phyloP scores from a whole-genome alignment of 1,140 invertebrate genomes.

The Drepana arcuata region DNA sequence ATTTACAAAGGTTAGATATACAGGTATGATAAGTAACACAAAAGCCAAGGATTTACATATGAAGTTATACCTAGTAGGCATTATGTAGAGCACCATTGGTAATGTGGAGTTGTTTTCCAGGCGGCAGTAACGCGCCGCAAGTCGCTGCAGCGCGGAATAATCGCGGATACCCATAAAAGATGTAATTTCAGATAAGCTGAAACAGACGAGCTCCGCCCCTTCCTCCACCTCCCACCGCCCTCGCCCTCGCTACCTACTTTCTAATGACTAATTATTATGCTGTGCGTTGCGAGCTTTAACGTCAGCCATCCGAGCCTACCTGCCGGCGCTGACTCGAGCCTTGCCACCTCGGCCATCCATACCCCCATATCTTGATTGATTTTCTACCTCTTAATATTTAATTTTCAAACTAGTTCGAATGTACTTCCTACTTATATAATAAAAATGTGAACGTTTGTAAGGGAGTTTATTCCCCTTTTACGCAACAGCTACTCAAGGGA shows the following conservation, averaged over 20 bases:
- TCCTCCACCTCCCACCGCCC: slow-evolving; percentile 21
- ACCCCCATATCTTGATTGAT: no score
- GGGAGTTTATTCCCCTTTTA: no score
- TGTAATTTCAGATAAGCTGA: slow-evolving; percentile 72
- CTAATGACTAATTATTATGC: slow-evolving; percentile 72
- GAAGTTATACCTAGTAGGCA: no score
- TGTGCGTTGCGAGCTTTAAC: slow-evolving; percentile 65
- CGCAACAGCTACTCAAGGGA: no score
- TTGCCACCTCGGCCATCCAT: slow-evolving; percentile 22
- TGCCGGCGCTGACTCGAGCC: slow-evolving; percentile 28
- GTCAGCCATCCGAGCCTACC: slow-evolving; percentile 43
- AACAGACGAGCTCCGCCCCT: slow-evolving; percentile 64
- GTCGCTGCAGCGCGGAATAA: slow-evolving; percentile 68
- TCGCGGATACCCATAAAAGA: slow-evolving; percentile 71
- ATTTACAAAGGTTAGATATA: no score
- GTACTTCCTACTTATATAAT: no score
- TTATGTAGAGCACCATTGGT: slow-evolving; percentile 59
- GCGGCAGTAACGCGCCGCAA: slow-evolving; percentile 57
- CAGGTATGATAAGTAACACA: no score
- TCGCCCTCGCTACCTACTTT: slow-evolving; percentile 57
- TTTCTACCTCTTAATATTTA: no score
- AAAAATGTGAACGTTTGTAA: no score
- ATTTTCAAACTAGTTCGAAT: no score
- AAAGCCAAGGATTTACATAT: no score
- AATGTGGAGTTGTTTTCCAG: slow-evolving; percentile 52